Conservation (phyloP, 2,888 invertebrate genomes). For the Hydrotaea diabolus region DNA sequence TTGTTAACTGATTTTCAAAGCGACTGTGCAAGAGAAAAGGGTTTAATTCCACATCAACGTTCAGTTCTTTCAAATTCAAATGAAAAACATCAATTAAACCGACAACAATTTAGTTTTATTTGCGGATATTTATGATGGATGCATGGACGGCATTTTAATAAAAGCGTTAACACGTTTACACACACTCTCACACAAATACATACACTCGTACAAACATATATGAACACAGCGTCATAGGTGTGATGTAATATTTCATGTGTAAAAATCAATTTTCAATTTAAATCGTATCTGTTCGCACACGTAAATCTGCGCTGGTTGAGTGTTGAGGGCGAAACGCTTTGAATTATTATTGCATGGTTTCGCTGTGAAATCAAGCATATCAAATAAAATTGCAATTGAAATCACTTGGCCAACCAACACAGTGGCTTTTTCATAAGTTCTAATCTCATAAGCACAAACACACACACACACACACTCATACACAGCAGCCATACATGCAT, state of each 20-base stretch:
- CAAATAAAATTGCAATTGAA: slow-evolving; percentile 21
- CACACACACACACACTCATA: too few species aligned
- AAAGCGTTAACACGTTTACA: slow-evolving; percentile 19
- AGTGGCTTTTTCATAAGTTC: neutral
- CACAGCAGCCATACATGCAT: too few species aligned
- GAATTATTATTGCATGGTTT: slow-evolving; percentile 18
- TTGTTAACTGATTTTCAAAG: slow-evolving; percentile 35
- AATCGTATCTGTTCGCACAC: slow-evolving; percentile 14
- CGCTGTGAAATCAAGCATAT: slow-evolving; percentile 9
- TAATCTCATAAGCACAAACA: neutral
- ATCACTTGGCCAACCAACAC: neutral
- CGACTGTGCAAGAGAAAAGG: neutral
- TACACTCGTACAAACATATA: neutral
- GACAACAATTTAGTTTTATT: slow-evolving; percentile 39
- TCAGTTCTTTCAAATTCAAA: slow-evolving; percentile 12
- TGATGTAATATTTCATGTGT: slow-evolving; percentile 34
- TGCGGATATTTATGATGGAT: slow-evolving; percentile 34
- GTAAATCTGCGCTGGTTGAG: slow-evolving; percentile 6
- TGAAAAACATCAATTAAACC: slow-evolving; percentile 38
- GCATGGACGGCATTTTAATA: slow-evolving; percentile 17
- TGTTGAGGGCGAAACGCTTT: slow-evolving; percentile 5
- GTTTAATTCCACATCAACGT: slow-evolving; percentile 20
- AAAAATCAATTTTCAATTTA: slow-evolving; percentile 32
- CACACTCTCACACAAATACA: neutral
- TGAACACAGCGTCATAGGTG: neutral